Conservation (phyloP, 2,888 invertebrate species). For the Bombylius major region DNA sequence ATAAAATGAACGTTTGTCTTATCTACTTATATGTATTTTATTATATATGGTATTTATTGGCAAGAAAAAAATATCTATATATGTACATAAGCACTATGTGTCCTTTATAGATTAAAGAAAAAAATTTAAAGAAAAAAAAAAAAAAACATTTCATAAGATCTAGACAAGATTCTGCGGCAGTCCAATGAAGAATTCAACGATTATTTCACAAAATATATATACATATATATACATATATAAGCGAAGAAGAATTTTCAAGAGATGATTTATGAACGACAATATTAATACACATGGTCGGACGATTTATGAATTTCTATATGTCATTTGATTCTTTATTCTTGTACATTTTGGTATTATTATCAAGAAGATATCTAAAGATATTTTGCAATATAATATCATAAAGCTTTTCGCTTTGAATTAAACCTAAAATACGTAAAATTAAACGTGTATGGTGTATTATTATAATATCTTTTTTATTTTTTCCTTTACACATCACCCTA, state of each 20-base stretch:
- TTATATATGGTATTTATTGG: too few species aligned
- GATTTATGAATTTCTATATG: constrained; percentile 14
- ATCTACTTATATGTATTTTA: not conserved
- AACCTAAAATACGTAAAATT: not conserved
- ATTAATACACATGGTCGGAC: constrained; percentile 12
- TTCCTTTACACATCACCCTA: too few species aligned
- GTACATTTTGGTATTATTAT: not conserved
- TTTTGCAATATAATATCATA: not conserved
- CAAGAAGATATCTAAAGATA: not conserved
- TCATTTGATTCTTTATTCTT: constrained; percentile 4
- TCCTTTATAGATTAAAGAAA: too few species aligned
- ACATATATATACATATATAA: too few species aligned
- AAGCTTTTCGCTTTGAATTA: not conserved
- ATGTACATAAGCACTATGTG: not conserved
- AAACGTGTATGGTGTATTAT: too few species aligned
- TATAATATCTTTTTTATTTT: too few species aligned
- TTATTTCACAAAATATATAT: not conserved
- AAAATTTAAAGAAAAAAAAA: not conserved
- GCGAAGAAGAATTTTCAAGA: constrained; percentile 10
- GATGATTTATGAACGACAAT: constrained; percentile 14
- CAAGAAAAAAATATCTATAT: not conserved
- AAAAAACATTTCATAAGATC: not conserved
- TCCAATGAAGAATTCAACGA: constrained; percentile 6
- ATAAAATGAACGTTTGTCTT: too few species aligned
- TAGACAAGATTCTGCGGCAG: constrained; percentile 7